A percentile compares a stretch with the other conserved stretches of the same genome.
These are phyloP conservation scores for Metellina segmentata DNA, from an alignment of 2,888 invertebrate species.

Conservation along the genomic window DNA sequence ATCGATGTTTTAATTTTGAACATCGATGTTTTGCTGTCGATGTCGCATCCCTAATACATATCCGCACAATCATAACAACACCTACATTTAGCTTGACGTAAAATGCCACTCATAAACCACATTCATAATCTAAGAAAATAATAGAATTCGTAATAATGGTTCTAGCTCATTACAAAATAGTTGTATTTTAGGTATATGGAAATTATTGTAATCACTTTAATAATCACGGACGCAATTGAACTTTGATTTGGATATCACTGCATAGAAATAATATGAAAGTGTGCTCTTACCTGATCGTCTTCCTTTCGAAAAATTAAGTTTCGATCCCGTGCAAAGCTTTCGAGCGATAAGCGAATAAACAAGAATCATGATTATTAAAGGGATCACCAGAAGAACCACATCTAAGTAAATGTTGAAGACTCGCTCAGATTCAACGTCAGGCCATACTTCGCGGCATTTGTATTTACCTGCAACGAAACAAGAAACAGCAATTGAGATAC, in stretches of 20 bases:
- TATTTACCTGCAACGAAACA: slow-evolving; percentile 82
- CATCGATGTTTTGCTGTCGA: no score
- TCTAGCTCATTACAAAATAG: background rate
- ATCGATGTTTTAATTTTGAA: no score
- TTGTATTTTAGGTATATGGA: background rate
- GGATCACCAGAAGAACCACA: slow-evolving; percentile 85
- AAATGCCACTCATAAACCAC: no score
- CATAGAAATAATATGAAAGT: background rate
- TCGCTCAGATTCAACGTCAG: slow-evolving; percentile 83
- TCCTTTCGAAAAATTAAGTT: slow-evolving; percentile 77
- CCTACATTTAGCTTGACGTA: no score
- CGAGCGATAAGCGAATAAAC: slow-evolving; percentile 85
- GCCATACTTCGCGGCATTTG: slow-evolving; percentile 86
- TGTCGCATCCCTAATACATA: no score
- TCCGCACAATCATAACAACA: no score
- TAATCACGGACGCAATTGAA: background rate
- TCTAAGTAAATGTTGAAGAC: slow-evolving; percentile 86
- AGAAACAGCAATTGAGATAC: no score
- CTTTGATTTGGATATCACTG: background rate
- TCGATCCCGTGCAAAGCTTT: slow-evolving; percentile 82
- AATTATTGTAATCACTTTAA: background rate
- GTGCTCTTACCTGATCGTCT: slow-evolving; percentile 61
- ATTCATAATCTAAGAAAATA: no score
- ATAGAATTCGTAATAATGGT: no score
- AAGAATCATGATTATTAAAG: slow-evolving; percentile 85